phyloP scores from a whole-genome alignment of 2,797 vertebrate genomes.

The Sebastes iracundus region DNA sequence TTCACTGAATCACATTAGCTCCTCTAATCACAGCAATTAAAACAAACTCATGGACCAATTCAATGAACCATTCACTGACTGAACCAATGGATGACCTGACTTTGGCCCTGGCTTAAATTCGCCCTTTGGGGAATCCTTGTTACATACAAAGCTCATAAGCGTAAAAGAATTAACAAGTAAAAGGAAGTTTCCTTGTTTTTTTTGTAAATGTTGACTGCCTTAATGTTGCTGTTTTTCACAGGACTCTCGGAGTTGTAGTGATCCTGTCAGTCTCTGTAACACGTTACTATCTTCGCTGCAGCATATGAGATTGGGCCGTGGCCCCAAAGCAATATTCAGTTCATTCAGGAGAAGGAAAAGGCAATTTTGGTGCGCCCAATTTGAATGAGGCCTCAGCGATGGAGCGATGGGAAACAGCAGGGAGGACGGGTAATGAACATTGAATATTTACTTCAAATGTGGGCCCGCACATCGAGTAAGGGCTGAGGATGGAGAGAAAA shows the following conservation, averaged over 20 bases:
- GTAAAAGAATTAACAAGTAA: slow-evolving; percentile 27
- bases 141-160: slow-evolving; percentile 22
- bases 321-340: slow-evolving; percentile 60
- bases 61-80: slow-evolving; percentile 21
- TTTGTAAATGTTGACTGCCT: slow-evolving; percentile 19
- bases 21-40: slow-evolving; percentile 69
- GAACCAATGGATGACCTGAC: slow-evolving; percentile 54
- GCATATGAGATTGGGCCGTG: slow-evolving; percentile 11
- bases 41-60: slow-evolving; percentile 64
- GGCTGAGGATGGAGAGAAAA: slow-evolving; percentile 53
- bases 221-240: slow-evolving; percentile 35
- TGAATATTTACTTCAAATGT: slow-evolving; percentile 66
- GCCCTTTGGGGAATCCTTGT: slow-evolving; percentile 42
- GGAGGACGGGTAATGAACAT: slow-evolving; percentile 63
- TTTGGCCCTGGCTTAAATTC: slow-evolving; percentile 55
- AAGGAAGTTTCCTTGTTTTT: slow-evolving; percentile 29
- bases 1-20: slow-evolving; percentile 62
- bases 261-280: background rate
- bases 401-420: slow-evolving; percentile 25
- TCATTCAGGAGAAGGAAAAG: slow-evolving; percentile 49
- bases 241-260: background rate
- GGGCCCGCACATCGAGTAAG: slow-evolving; percentile 62
- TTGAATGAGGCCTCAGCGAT: slow-evolving; percentile 46
- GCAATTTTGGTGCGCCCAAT: slow-evolving; percentile 61
- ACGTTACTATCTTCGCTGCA: background rate